Evolutionary conservation across 2,113 vertebrate genomes (phyloP), one percentile per base, ranked within the genome.

Genomic region (Gopherus flavomarginatus): DNA sequence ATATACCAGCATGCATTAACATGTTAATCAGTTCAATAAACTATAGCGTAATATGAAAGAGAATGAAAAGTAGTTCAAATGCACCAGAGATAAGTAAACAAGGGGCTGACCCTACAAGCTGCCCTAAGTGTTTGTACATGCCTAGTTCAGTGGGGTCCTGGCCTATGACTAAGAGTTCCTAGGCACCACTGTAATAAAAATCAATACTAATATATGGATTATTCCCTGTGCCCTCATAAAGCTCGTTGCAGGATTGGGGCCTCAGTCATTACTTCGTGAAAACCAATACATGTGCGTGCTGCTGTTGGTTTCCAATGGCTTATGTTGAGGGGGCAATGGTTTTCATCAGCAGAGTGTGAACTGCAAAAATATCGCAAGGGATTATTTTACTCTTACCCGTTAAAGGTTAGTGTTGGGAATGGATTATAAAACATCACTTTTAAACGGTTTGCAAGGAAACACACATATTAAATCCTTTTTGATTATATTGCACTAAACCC

Each of bases 401-500:
- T 96, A 97, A 97, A 98, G 91, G 96, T 98, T 98, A 96, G n/a
- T 89, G 31, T 96, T 97, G 89, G 81, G 89, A 92, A 94, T 75
- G 88, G 79, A 96, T 98, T 97, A 96, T 22, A 88, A 97, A 77
- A 27, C 83, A 35, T 31, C 0, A 19, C 91, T 96, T 97, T 95
- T 89, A 95, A 98, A 97, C 82, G 96, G 94, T 97, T 98, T 96
- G 92, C 90, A 94, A 97, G 96, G 94, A 97, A 97, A 93, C 2
- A 5, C 93, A 95, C 88, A 90, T 93, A 96, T 93, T 96, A 97
- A 96, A 97, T 97, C 86, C 94, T 96, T 97, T 97, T 97, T 96
- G 89, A 98, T 98, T 93, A 83, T 97, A 95, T 87, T 94, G 27
- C 95, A 52, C 95, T 97, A 97, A 98, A 97, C 95, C 91, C 92